Evolutionary conservation across 2,113 vertebrate genomes (phyloP), one percentile per base, ranked within the genome.

Genomic region (Alaudala cheleensis): DNA sequence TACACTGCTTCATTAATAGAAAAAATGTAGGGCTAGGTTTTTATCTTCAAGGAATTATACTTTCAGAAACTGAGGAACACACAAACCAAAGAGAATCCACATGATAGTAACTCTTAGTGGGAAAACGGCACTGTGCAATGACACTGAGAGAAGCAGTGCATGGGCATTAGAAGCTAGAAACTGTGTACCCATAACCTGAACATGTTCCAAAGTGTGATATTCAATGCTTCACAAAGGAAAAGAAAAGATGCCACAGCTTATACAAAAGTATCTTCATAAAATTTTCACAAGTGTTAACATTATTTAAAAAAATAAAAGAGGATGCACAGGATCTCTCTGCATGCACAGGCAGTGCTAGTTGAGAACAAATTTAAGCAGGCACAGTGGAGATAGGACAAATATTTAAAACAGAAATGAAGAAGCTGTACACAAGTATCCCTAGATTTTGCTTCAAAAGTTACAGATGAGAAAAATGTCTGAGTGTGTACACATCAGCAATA

Each of bases 251-350:
- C 98, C 98, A 98, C 97, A 98, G 98, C 98, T 98, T 98, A 98
- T 98, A 98, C 98, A 98, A 98, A 98, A 98, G 98, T 98, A 97
- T 97, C 96, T 98, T 98, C 98, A 98, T 98, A 99, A 99, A 99
- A 98, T 98, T 98, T 98, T 99, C 98, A 99, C 98, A 98, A 99
- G 98, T 98, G 98, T 98, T 98, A 98, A 99, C 98, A 98, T 98
- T 98, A 98, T 98, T 98, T 99, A 97, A 98, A 97, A 98, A 98
- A 98, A 98, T 95, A 98, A 98, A 98, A 99, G 98, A 99, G 97
- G 98, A 98, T 98, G 98, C 98, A 98, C 98, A 98, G 98, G 98
- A 98, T 98, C 98, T 98, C 98, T 98, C 98, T 96, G 98, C 98
- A 96, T 98, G 98, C 98, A 98, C 98, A 98, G 98, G 98, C 98